Conservation (phyloP, 64 coral and sea anemone genomes). For the Stichodactyla helianthus region DNA sequence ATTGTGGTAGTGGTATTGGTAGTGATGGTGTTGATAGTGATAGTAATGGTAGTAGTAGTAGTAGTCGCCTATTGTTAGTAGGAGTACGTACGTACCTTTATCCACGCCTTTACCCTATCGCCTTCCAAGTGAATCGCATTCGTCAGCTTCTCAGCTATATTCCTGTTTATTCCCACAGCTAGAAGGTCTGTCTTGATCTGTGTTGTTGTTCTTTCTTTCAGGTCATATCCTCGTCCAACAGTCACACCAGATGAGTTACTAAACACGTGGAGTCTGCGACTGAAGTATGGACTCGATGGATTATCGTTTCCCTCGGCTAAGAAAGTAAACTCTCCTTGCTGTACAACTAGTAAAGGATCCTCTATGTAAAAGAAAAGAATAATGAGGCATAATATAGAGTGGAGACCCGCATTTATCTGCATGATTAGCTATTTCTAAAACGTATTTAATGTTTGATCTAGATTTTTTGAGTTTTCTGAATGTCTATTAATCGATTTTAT, state of each 20-base stretch:
- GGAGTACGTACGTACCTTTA: neutral
- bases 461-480: too few relatives aligned
- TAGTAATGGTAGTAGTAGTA: neutral
- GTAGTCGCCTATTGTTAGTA: neutral
- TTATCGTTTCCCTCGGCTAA: conserved; percentile 35
- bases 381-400: too few relatives aligned
- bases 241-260: conserved; percentile 2
- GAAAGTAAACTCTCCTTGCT: too few relatives aligned
- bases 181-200: conserved; percentile 18
- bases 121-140: conserved; percentile 9
- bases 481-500: too few relatives aligned
- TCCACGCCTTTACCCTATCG: neutral
- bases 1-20: too few relatives aligned
- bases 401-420: too few relatives aligned
- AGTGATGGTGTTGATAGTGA: too few relatives aligned
- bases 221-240: conserved; percentile 48
- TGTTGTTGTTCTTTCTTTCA: neutral
- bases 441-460: too few relatives aligned
- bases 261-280: conserved; percentile 21
- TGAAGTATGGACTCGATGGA: conserved; percentile 30
- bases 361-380: too few relatives aligned
- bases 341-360: too few relatives aligned
- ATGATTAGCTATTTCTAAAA: too few relatives aligned
- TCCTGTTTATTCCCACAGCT: neutral
- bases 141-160: neutral